A percentile compares a stretch with the other conserved stretches of the same genome.
Conservation (phyloP, 2,797 vertebrate genomes). For the Leptatherina wallacei region DNA sequence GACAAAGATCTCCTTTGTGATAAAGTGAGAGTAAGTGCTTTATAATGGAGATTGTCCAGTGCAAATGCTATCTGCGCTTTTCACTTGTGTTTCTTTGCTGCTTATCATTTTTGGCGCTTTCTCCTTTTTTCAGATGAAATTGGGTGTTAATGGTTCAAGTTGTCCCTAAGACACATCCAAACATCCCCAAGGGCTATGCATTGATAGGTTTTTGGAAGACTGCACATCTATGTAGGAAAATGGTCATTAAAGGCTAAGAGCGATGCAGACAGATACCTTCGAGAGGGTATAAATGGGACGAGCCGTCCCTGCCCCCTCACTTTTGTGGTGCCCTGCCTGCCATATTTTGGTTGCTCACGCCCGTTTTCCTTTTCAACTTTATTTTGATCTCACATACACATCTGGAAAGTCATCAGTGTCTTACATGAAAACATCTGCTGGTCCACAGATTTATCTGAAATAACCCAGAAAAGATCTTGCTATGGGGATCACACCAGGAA, state of each 20-base stretch:
- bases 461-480: not conserved
- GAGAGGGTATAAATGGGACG: not conserved
- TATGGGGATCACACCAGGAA: not conserved
- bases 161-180: not conserved
- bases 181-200: not conserved
- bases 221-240: not conserved
- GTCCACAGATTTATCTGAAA: not conserved
- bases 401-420: not conserved
- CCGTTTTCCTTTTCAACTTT: not conserved
- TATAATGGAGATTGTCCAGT: not conserved
- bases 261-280: not conserved
- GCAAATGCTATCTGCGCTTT: too few relatives aligned
- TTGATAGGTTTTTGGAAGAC: not conserved
- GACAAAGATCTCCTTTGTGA: not conserved
- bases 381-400: not conserved
- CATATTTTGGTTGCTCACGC: not conserved
- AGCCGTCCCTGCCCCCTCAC: not conserved
- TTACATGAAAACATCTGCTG: not conserved
- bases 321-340: not conserved
- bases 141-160: not conserved
- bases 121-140: not conserved
- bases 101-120: not conserved
- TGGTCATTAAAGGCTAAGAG: not conserved
- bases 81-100: not conserved
- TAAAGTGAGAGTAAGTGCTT: not conserved